Evolutionary conservation across 2,797 vertebrate genomes (phyloP), one percentile per base, ranked within the genome.

Genomic region (Cryptoblepharus egeriae): DNA sequence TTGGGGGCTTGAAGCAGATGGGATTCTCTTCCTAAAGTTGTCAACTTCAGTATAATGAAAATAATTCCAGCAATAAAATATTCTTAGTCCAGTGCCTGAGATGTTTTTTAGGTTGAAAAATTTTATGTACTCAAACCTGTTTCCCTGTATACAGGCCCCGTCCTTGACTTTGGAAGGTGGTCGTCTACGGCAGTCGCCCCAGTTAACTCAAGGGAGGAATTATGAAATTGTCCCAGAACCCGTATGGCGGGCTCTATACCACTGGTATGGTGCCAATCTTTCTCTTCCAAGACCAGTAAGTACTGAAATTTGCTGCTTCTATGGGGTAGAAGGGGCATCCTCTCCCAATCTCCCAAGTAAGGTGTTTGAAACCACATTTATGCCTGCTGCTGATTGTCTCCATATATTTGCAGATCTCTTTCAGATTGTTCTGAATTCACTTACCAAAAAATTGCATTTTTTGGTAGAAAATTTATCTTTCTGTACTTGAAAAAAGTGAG

Each of bases 221-320:
- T 99, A 99, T 88, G 96, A 99, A 93, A 98, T 96, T 15, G 97
- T 99, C 77, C 99, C 99, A 87, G 99, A 99, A 89, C 97, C 98
- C 3, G 98, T 99, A 5, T 99, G 99, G 99, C 95, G 98, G 91
- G 98, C 99, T 1, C 97, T 99, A 87, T 99, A 98, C 94, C 98
- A 99, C 91, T 99, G 99, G 99, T 99, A 99, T 85, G 98, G 98
- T 73, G 98, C 98, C 94, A 99, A 99, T 91, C 95, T 99, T 88
- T 97, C 98, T 88, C 94, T 99, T 89, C 98, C 98, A 12, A 96
- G 99, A 93, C 98, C 98, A 93, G 99, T 99, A 96, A 96, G 98
- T 96, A 90, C 82, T 24, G 35, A 32, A 35, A 69, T 85, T 15
- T 64, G 65, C 20, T 12, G 6, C 0, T 77, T 7, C 70, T n/a